Conservation (phyloP, 2,888 invertebrate genomes). For the Ellobium chinense region DNA sequence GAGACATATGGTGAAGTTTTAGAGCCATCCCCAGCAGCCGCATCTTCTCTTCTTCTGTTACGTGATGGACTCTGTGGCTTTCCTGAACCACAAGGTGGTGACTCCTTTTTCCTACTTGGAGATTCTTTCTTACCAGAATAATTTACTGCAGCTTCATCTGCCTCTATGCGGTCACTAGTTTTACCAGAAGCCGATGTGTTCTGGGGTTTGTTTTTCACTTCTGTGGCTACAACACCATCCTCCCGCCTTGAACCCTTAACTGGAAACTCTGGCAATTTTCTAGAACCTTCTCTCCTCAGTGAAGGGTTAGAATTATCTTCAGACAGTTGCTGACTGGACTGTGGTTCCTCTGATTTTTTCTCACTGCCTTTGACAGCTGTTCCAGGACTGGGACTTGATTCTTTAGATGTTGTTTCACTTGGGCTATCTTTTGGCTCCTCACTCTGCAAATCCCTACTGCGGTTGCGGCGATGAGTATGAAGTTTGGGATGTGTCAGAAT, state of each 20-base stretch:
- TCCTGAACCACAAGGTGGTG: slow-evolving; percentile 3
- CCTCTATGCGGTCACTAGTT: background rate
- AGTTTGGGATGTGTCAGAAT: slow-evolving; percentile 49
- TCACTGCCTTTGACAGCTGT: background rate
- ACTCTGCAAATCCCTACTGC: slow-evolving; percentile 37
- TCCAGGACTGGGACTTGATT: slow-evolving; percentile 43
- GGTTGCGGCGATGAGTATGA: slow-evolving; percentile 62
- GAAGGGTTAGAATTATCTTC: background rate
- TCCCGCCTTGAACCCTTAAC: background rate
- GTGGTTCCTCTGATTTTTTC: background rate
- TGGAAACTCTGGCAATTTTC: background rate
- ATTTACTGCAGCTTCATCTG: background rate
- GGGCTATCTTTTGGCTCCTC: slow-evolving; percentile 12
- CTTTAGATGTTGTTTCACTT: slow-evolving; percentile 51
- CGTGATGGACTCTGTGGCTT: background rate
- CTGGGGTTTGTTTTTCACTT: background rate
- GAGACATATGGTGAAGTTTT: slow-evolving; percentile 49
- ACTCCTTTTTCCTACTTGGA: slow-evolving; percentile 5
- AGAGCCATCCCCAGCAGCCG: slow-evolving; percentile 7
- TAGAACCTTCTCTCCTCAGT: background rate
- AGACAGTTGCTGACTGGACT: background rate
- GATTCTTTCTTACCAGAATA: slow-evolving; percentile 24
- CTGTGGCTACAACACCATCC: background rate
- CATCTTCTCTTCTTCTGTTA: slow-evolving; percentile 34
- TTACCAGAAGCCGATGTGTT: background rate